Percentiles rank a stretch among this genome's conserved stretches.
Conservation (phyloP, 2,797 vertebrate genomes). For the Psittacula derbiana region DNA sequence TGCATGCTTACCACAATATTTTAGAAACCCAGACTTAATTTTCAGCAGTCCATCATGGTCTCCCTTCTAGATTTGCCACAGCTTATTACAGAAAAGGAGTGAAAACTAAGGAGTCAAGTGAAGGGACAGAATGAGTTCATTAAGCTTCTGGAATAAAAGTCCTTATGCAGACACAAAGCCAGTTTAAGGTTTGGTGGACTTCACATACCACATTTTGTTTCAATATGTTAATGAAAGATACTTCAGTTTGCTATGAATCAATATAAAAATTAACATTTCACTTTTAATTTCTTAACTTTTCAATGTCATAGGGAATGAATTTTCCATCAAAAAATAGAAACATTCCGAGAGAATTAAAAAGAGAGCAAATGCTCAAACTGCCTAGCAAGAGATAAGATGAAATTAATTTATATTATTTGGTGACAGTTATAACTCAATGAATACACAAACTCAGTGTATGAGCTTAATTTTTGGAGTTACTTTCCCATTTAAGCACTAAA, state of each 20-base stretch:
- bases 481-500: background rate
- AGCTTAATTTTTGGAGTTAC: background rate
- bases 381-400: background rate
- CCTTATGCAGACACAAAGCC: background rate
- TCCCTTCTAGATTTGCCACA: background rate
- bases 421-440: background rate
- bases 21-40: background rate
- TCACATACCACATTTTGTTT: background rate
- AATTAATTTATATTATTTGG: background rate
- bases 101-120: background rate
- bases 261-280: background rate
- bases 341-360: background rate
- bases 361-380: background rate
- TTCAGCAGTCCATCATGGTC: background rate
- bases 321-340: background rate
- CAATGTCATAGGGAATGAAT: background rate
- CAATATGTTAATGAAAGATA: background rate
- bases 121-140: background rate
- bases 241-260: background rate
- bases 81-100: background rate
- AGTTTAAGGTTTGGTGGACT: background rate
- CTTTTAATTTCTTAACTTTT: background rate
- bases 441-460: background rate
- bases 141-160: background rate
- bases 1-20: background rate